phyloP scores from a whole-genome alignment of 2,797 vertebrate species.

The Lacerta bilineata region DNA sequence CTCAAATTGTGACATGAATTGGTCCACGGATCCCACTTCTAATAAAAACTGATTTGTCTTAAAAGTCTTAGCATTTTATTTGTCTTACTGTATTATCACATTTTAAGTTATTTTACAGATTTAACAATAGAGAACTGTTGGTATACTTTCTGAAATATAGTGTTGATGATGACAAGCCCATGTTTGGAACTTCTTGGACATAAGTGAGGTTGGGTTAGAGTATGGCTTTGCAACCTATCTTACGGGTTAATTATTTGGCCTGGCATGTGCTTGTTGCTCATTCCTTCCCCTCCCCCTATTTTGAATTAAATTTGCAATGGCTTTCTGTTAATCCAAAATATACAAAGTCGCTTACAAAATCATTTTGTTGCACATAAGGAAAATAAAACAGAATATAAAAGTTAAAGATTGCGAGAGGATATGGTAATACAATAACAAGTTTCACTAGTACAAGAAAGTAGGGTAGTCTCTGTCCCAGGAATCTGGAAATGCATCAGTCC shows the following conservation, averaged over 20 bases:
- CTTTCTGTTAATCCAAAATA: no score
- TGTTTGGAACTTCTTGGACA: not conserved
- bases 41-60: not conserved
- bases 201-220: not conserved
- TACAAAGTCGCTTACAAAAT: no score
- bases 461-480: no score
- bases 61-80: no score
- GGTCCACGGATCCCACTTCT: no score
- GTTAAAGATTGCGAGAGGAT: no score
- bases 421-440: no score
- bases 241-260: conserved; percentile 37
- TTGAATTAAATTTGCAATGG: no score
- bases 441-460: no score
- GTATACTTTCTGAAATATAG: not conserved
- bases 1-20: not conserved
- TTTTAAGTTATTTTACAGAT: not conserved
- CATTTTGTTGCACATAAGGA: no score
- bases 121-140: not conserved
- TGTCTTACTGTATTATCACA: not conserved
- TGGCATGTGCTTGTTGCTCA: not conserved
- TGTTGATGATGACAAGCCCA: not conserved
- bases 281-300: not conserved
- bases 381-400: no score
- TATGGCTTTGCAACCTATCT: not conserved
- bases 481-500: not conserved